Conservation (phyloP, 2,888 invertebrate species). For the Molorchus minor region DNA sequence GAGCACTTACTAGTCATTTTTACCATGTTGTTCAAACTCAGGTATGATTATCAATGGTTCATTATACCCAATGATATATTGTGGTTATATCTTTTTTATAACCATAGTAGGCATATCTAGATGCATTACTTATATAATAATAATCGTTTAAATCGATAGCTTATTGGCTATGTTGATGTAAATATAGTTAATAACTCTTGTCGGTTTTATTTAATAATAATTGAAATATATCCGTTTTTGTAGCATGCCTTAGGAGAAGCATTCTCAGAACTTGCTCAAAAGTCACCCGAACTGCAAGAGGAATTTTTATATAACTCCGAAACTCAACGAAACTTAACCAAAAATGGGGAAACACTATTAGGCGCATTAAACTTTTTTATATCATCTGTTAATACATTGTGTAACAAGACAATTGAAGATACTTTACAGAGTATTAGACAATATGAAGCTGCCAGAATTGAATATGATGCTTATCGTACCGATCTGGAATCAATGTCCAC, state of each 20-base stretch:
- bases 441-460: constrained; percentile 84
- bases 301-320: constrained; percentile 96
- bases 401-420: constrained; percentile 98
- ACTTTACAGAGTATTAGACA: constrained; percentile 81
- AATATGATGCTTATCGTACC: constrained; percentile 97
- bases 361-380: constrained; percentile 97
- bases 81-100: too few species aligned
- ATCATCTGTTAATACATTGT: constrained; percentile 93
- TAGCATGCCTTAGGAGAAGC: constrained; percentile 91
- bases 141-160: too few species aligned
- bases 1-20: constrained; percentile 88
- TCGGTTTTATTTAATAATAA: not conserved
- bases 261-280: constrained; percentile 94
- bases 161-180: too few species aligned
- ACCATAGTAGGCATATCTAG: too few species aligned
- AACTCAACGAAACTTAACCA: constrained; percentile 90
- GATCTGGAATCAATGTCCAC: constrained; percentile 87
- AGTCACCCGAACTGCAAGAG: constrained; percentile 94
- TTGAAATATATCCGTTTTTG: constrained; percentile 36
- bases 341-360: constrained; percentile 92
- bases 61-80: too few species aligned
- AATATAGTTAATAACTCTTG: not conserved
- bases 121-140: too few species aligned
- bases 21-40: constrained; percentile 86
- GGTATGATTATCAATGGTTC: constrained; percentile 61